Conservation (phyloP, 2,113 vertebrate species). For the Tachysurus fulvidraco region DNA sequence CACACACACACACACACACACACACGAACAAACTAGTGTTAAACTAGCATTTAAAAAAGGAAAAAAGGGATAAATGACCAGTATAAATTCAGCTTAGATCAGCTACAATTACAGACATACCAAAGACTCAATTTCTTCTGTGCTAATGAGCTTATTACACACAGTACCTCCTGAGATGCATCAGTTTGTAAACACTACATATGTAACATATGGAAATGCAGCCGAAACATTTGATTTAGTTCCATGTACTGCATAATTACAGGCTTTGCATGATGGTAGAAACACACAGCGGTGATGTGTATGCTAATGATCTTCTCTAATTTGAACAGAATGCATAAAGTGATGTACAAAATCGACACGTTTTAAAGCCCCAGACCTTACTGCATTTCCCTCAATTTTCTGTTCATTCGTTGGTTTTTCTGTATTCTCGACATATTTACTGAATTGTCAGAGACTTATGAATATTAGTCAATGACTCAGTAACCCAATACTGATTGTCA, state of each 20-base stretch:
- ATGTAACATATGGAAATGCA: slow-evolving; percentile 36
- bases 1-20: too few species aligned
- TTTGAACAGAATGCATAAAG: slow-evolving; percentile 24
- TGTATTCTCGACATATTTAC: not conserved
- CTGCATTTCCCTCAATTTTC: not conserved
- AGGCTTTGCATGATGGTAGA: slow-evolving; percentile 7
- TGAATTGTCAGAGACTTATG: not conserved
- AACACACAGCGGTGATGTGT: slow-evolving; percentile 3
- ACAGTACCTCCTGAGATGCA: not conserved
- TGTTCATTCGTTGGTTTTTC: not conserved
- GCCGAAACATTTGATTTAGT: slow-evolving; percentile 31
- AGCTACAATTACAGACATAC: not conserved
- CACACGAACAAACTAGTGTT: too few species aligned
- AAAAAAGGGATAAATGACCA: not conserved
- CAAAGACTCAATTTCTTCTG: not conserved
- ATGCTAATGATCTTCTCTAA: slow-evolving; percentile 15
- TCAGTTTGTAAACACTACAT: slow-evolving; percentile 16
- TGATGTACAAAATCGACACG: slow-evolving; percentile 21
- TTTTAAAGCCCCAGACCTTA: not conserved
- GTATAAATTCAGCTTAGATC: not conserved
- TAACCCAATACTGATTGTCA: not conserved
- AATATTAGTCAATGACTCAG: not conserved
- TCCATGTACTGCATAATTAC: slow-evolving; percentile 31
- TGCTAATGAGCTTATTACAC: slow-evolving; percentile 23
- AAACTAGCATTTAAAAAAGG: too few species aligned